phyloP scores from a whole-genome alignment of 2,113 vertebrate genomes.

The Plestiodon gilberti region DNA sequence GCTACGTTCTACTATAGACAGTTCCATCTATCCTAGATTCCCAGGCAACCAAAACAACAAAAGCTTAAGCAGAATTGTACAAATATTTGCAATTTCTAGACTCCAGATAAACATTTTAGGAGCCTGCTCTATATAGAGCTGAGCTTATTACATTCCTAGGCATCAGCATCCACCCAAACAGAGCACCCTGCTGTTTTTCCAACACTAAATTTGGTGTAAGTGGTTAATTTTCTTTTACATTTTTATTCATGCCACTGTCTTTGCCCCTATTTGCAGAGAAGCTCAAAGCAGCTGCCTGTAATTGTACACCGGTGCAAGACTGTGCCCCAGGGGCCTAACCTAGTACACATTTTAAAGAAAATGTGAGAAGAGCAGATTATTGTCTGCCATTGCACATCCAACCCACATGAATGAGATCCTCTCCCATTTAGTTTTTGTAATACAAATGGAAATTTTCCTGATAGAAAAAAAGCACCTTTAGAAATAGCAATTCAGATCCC shows the following conservation, averaged over 20 bases:
- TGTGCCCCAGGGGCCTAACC: not conserved
- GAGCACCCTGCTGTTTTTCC: not conserved
- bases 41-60: too few relatives aligned
- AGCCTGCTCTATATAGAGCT: not conserved
- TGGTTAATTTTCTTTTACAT: not conserved
- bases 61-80: too few relatives aligned
- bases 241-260: not conserved
- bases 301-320: not conserved
- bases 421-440: not conserved
- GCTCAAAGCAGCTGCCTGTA: not conserved
- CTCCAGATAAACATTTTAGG: not conserved
- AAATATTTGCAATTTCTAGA: too few relatives aligned
- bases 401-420: not conserved
- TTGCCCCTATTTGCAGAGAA: not conserved
- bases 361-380: not conserved
- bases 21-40: too few relatives aligned
- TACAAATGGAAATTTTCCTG: not conserved
- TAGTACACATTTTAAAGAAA: not conserved
- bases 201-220: not conserved
- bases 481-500: not conserved
- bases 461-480: not conserved
- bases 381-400: not conserved
- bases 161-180: not conserved
- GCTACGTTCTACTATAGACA: too few relatives aligned
- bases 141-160: not conserved